Conservation (phyloP, 2,888 invertebrate genomes). For the Microplitis manilae region DNA sequence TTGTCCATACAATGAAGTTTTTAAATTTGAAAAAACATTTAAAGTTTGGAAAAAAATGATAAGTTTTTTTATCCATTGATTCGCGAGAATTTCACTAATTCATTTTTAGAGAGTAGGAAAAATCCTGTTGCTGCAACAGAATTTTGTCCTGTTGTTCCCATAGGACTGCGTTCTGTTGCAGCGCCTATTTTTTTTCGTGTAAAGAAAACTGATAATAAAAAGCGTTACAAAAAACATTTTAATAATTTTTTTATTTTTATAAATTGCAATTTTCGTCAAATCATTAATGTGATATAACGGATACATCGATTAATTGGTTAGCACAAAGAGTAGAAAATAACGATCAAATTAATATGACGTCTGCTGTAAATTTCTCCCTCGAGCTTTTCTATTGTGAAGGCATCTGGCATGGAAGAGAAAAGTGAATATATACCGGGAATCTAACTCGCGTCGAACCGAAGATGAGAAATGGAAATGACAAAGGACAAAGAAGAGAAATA, state of each 20-base stretch:
- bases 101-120: no score
- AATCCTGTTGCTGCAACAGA: no score
- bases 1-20: no score
- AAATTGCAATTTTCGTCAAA: not conserved
- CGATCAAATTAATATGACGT: slow-evolving; percentile 30
- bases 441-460: slow-evolving; percentile 45
- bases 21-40: no score
- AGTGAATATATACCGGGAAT: slow-evolving; percentile 24
- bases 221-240: not conserved
- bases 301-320: slow-evolving; percentile 32
- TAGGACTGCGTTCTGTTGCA: no score
- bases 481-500: slow-evolving; percentile 19
- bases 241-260: not conserved
- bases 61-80: no score
- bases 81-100: no score
- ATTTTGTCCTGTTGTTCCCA: no score
- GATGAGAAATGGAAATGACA: slow-evolving; percentile 41
- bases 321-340: slow-evolving; percentile 26
- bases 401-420: slow-evolving; percentile 34
- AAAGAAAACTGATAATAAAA: no score
- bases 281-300: not conserved
- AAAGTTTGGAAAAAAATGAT: no score
- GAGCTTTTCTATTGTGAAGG: slow-evolving; percentile 32
- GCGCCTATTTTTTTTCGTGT: no score
- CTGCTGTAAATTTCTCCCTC: slow-evolving; percentile 28